Evolutionary conservation across 2,888 invertebrate species (phyloP), one percentile per base, ranked within the genome.

Genomic region (Chouioia cunea): DNA sequence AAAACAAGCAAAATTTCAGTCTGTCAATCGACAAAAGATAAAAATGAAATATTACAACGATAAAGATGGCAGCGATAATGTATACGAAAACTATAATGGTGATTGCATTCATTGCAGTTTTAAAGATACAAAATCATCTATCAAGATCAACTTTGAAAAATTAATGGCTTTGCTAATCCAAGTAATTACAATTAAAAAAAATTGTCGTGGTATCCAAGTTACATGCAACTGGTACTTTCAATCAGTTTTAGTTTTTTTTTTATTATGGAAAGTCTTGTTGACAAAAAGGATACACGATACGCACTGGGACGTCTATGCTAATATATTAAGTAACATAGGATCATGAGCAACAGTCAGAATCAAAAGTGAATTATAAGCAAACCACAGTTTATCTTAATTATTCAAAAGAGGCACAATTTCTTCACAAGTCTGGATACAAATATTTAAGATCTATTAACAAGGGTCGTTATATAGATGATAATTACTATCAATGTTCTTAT

Each of bases 221-320:
- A 16, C 48, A 50, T 4, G 10, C 16, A 18, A 16, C 48, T 6
- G 60, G 48, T 47, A 15, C 3, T 15, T 16, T 16, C 27, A 60
- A 60, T 48, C 47, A 60, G 27, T 60, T 60, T 12, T 27, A 60
- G 16, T 60, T 48, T 16, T 60, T 27, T n/a, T 12, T 48, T 60
- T 36, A 15, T 48, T 4, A 60, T 60, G 60, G 48, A 60, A 12
- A 48, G 23, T 4, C 8, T 60, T 15, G 14, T 16, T 12, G 14
- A 8, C 0, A 12, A n/a, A n/a, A 48, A 1, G 18, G 48, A 48
- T n/a, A n/a, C n/a, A n/a, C n/a, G 27, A 60, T 3, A 48, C 36
- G 14, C 27, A 36, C 16, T 48, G 23, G 23, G 60, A 48, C 2
- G 47, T 60, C 2, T 60, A 60, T 16, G 23, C 48, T 18, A 16